Base-by-base conservation (phyloP, 2,797 vertebrate species). In the Valencia hispanica region DNA sequence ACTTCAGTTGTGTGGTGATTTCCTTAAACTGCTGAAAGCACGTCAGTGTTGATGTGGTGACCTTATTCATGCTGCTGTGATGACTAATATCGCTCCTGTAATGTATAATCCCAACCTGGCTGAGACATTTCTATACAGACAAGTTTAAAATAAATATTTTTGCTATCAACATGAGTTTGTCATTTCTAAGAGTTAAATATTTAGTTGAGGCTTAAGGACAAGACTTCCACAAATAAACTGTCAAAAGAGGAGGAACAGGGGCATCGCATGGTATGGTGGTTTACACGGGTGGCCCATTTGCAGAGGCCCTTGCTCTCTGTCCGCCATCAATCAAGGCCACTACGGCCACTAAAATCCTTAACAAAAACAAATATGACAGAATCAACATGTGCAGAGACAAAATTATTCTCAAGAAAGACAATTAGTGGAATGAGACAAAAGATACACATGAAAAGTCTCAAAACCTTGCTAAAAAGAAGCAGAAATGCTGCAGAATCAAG, bases 141-240 rank as follows among this genome's bases (percentile, higher is more conserved):
- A 17, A 88, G 93, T 96, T 95, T 82, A 93, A 96, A 97, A 97
- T 97, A 97, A 98, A 97, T 98, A 98, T 98, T 98, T 99, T 99
- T 97, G 83, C 47, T 78, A 87, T 68, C 8, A 83, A 86, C 43
- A 10, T 0, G 15, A 2, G 48, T 27, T 68, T 75, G 53, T 78
- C 1, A 2, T 39, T 74, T 74, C 72, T 27, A 11, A 30, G 5
- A 55, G 43, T 9, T 32, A 8, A 32, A 25, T 25, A 2, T 73
- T 48, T 50, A 22, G 18, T 5, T 14, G 36, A 41, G 22, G 6
- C 10, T 39, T 12, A 6, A 65, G 34, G 20, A 27, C 2, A 20
- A 22, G 18, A 36, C 25, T 32, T 59, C n/a, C n/a, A 43, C 41
- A 43, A 43, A 8, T 8, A 43, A 10, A 43, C 41, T 8, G 41